These are phyloP conservation scores for Drosophila mercatorum DNA, from an alignment of 2,888 invertebrate species.

Conservation along the genomic window DNA sequence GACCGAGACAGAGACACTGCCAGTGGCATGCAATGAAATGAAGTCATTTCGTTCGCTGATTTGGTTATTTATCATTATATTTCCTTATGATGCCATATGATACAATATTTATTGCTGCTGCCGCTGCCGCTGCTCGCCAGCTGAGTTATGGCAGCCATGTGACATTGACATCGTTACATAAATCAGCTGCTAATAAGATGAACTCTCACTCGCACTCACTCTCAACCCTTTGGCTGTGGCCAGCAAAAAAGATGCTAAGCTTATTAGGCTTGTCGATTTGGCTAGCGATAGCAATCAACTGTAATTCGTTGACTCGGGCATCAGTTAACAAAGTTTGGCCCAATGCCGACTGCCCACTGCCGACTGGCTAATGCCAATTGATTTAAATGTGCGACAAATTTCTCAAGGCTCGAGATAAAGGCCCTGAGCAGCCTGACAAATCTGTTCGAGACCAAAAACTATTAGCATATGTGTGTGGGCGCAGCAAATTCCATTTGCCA, in stretches of 20 bases:
- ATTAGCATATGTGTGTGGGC: constrained; percentile 66
- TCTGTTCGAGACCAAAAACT: constrained; percentile 59
- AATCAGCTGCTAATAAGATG: constrained; percentile 52
- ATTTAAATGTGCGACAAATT: constrained; percentile 71
- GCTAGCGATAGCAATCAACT: constrained; percentile 38
- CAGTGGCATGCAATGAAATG: constrained; percentile 62
- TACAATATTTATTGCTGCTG: constrained; percentile 71
- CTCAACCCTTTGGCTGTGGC: constrained; percentile 56
- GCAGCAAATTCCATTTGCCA: constrained; percentile 9
- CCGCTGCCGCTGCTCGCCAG: constrained; percentile 26
- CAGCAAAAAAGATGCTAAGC: constrained; percentile 37
- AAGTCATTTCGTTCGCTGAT: constrained; percentile 72
- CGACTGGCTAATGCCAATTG: constrained; percentile 58
- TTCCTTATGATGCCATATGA: constrained; percentile 75
- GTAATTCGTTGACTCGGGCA: constrained; percentile 50
- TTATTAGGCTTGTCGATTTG: constrained; percentile 62
- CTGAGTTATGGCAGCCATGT: constrained; percentile 65
- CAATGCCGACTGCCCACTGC: not conserved
- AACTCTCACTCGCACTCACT: not conserved
- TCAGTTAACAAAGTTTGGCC: constrained; percentile 39
- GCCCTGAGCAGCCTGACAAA: constrained; percentile 60
- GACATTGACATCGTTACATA: constrained; percentile 76
- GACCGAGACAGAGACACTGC: constrained; percentile 4
- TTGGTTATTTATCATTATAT: constrained; percentile 80
- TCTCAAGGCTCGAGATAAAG: constrained; percentile 32